Evolutionary conservation across 2,113 vertebrate species (phyloP), one percentile per base, ranked within the genome.

Genomic region (Cottus gobio): DNA sequence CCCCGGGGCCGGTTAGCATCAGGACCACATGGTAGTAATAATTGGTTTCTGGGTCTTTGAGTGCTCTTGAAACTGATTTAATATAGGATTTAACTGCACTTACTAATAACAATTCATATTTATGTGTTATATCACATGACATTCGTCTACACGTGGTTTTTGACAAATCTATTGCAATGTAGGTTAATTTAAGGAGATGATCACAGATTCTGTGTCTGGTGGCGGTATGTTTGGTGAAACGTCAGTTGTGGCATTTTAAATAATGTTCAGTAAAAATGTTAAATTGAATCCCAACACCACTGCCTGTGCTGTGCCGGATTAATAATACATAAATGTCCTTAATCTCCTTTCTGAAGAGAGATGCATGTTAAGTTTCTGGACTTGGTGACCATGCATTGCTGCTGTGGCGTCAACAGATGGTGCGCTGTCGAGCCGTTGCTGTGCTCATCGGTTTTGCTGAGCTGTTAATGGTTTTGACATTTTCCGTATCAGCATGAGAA

Each of bases 401-500:
- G 69, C 37, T 44, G 34, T 13, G 34, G 11, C 37, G 42, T 24
- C 67, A 62, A 16, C 52, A 37, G 66, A 78, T 70, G 57, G 24
- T 24, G 30, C 34, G 6, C 71, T 34, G 60, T 28, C 67, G 22
- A 68, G 61, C 16, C 70, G 13, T 74, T 54, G 52, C 39, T 50
- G 42, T 42, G 61, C 70, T 81, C 83, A 71, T 82, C 71, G 78
- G 63, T 83, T 83, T 80, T 11, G 65, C 61, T 64, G 26, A 78
- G 28, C 48, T 36, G 30, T 85, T 87, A 85, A 80, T 78, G 68
- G 57, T 44, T 44, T 87, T 89, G 82, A 75, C 82, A 82, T 90
- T 85, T 89, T 75, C 70, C 56, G 10, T 75, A 44, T 66, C 24
- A 2, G 12, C 7, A 2, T 61, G 30, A 15, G 60, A 37, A 83